Base-by-base conservation (phyloP, 2,797 vertebrate species). In the Siniperca undulata region DNA sequence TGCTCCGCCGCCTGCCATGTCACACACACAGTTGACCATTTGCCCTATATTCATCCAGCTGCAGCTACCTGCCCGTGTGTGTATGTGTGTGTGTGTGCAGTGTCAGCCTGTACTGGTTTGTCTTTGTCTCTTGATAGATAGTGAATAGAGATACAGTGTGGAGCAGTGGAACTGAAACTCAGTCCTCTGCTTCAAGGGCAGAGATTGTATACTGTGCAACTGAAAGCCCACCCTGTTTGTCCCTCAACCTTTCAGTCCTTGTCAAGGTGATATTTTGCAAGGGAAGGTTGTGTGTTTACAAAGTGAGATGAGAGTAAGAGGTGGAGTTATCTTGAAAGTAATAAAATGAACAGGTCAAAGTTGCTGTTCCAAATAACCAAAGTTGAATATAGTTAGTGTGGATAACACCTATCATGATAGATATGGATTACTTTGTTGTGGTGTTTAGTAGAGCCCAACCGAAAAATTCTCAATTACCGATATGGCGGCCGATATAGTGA, bases 111-210 rank as follows among this genome's bases (percentile, higher is more conserved):
- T 80, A 4, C 77, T 67, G 78, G 75, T 77, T 46, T 80, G 81
- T 27, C 81, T 87, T 84, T 90, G 85, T 86, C 73, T 86, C 86
- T 85, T 84, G 67, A 72, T 70, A 58, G 70, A 79, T 85, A 66
- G 71, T 87, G 86, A 86, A 91, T 84, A 61, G 60, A 83, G 70
- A 76, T 56, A 76, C 70, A 74, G 73, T 75, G 65, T 82, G 59
- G 40, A 83, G 53, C 58, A 71, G 36, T 68, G 36, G 74, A 80
- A 79, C 81, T 83, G 70, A 71, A 82, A 65, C 71, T 58, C 66
- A 91, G 91, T 84, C 81, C 83, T 92, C 88, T 67, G 72, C 79
- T 86, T 93, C 92, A 95, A 95, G 93, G 93, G 64, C 93, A 93
- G 85, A 78, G 14, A 78, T 85, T 88, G 73, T 72, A 24, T 59